A percentile compares a stretch with the other conserved stretches of the same genome.
phyloP scores from a whole-genome alignment of 2,113 vertebrate species.

The Arvicanthis niloticus region DNA sequence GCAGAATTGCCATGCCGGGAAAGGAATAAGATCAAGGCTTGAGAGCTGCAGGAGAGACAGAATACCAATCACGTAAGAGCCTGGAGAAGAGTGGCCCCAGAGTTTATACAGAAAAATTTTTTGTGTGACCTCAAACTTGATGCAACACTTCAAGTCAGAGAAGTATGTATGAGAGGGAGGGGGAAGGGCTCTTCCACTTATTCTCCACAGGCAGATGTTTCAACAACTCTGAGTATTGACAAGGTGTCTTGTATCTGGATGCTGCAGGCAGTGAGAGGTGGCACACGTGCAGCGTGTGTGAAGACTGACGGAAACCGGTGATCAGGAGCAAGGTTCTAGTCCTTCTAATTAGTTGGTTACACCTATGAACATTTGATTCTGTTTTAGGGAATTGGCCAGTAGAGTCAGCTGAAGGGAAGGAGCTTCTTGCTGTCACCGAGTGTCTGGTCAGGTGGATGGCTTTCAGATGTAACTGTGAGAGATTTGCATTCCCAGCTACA shows the following conservation, averaged over 20 bases:
- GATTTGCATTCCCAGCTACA: neutral
- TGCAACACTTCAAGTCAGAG: neutral
- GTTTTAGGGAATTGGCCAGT: neutral
- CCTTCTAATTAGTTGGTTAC: neutral
- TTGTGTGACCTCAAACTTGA: neutral
- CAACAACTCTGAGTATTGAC: neutral
- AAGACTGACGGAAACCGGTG: neutral
- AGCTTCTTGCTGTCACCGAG: neutral
- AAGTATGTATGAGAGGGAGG: neutral
- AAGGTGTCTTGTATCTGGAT: neutral
- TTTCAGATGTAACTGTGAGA: neutral
- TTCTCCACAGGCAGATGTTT: slow-evolving; percentile 43
- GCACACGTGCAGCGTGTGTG: neutral
- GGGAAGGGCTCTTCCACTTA: neutral
- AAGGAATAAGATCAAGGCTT: too few species aligned
- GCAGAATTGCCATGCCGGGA: too few species aligned
- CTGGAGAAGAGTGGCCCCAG: too few species aligned
- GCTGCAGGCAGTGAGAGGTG: neutral
- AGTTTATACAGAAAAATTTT: neutral
- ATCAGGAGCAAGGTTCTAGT: neutral
- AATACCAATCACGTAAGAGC: too few species aligned
- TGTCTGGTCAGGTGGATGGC: neutral
- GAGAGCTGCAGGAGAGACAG: too few species aligned
- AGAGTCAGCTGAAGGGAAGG: neutral
- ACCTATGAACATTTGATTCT: neutral